Base-by-base conservation (phyloP, 2,888 invertebrate genomes). In the Balanococcus diminutus region DNA sequence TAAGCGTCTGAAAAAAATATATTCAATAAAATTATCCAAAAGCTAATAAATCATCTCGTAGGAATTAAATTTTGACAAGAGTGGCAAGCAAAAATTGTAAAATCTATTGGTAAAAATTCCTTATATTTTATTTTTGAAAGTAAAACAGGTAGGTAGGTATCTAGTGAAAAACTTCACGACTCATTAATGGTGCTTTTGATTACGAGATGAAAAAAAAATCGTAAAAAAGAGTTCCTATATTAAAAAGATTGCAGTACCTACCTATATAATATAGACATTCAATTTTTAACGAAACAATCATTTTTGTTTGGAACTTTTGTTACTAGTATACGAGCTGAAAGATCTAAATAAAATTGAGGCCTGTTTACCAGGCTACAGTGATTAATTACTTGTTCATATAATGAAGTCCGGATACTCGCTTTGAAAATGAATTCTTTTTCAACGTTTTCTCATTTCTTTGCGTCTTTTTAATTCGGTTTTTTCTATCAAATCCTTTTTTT, bases 331-430 rank as follows among this genome's bases (percentile, higher is more conserved):
- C 46, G 28, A 56, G 51, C 19, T 32, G 42, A 51, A 56, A 25
- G 22, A 82, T 31, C 19, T 82, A 56, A 82, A 82, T 56, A 32
- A 28, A 82, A 82, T 56, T 32, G 25, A 46, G 82, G 19, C 42
- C 56, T 82, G 28, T 51, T 51, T 82, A 46, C 46, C 32, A 56
- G 56, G 42, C 32, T 31, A 51, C 56, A 25, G 82, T 82, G 82
- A 82, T 82, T 82, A 82, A 82, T 82, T 82, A 82, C 82, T 51
- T 82, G 82, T 56, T 82, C n/a, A n/a, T 31, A 82, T 51, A 82
- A 82, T 82, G 19, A 82, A 82, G 82, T 81, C 82, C 31, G 56
- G 82, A 82, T 82, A 51, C 56, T 28, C 42, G 31, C 51, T 56
- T 82, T 82, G 31, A 56, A 32, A 82, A 82, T 39, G 32, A 32